Evolutionary conservation across 2,888 invertebrate species (phyloP), one percentile per base, ranked within the genome.

Genomic region (Drosophila seclusa): DNA sequence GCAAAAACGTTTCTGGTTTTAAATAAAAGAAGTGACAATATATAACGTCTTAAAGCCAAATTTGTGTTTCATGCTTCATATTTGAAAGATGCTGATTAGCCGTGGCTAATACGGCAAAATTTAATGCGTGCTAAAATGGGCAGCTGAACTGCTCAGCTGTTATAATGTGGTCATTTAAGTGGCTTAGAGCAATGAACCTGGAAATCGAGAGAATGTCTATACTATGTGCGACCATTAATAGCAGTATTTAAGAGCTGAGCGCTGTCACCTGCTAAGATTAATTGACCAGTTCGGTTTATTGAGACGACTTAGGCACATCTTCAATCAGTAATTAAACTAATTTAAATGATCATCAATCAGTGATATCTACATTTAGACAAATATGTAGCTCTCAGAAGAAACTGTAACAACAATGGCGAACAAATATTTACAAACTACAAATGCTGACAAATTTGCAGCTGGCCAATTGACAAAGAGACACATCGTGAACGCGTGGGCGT

Each of bases 101-200:
- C 68, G 55, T 68, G 36, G 69, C 77, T 75, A 82, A 80, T 70
- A 68, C 66, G 73, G 60, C 76, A 59, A 65, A 62, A 67, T 75
- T 67, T 62, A 68, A 58, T 61, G 64, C 38, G 64, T 57, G 52
- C 70, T 54, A 76, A 74, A 80, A 71, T 73, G 55, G 79, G 49
- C 71, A 68, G 80, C 61, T 62, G 34, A 72, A 40, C 64, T 49
- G 48, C 40, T 68, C 42, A 67, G 66, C 66, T 32, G 53, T 24
- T 66, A 11, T 36, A 54, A 68, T 50, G 55, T 66, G 62, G 48
- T 42, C 58, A 65, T 59, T 71, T 55, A 54, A n/a, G 42, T 49
- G 54, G 54, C 60, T 49, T 61, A 65, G 83, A 70, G 73, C 81
- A 80, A 64, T 83, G 80, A 81, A 80, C 81, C 80, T 81, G 81